These are phyloP conservation scores for Rhadina sibilatrix DNA, from an alignment of 2,113 vertebrate species.

Conservation along the genomic window DNA sequence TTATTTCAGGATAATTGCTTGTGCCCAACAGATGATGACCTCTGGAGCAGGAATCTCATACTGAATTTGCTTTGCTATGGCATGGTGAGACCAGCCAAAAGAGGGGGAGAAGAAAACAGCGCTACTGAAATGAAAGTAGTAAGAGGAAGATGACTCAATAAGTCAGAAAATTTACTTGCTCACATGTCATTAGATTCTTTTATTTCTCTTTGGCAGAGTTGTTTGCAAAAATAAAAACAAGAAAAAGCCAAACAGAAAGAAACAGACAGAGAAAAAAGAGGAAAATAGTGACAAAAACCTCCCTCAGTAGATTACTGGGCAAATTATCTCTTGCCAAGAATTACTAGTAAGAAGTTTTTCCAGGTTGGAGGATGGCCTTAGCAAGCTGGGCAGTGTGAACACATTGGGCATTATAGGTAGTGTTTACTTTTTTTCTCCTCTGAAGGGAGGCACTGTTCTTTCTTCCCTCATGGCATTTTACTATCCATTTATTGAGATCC, in stretches of 20 bases:
- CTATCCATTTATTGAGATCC: background rate
- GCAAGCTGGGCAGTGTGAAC: background rate
- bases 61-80: background rate
- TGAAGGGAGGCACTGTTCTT: background rate
- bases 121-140: background rate
- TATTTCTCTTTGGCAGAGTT: background rate
- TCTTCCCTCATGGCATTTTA: background rate
- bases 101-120: background rate
- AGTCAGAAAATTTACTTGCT: background rate
- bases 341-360: background rate
- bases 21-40: background rate
- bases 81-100: background rate
- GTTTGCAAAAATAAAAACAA: background rate
- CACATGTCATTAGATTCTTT: background rate
- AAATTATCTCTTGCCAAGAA: background rate
- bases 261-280: background rate
- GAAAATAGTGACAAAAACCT: background rate
- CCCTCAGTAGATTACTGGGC: background rate
- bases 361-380: background rate
- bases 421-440: background rate
- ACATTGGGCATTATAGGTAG: background rate
- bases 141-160: background rate
- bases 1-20: background rate
- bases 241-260: background rate
- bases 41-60: background rate